A percentile compares a stretch with the other conserved stretches of the same genome.
Evolutionary conservation across 2,888 invertebrate genomes (phyloP).

Genomic region (Drosophila algonquin): DNA sequence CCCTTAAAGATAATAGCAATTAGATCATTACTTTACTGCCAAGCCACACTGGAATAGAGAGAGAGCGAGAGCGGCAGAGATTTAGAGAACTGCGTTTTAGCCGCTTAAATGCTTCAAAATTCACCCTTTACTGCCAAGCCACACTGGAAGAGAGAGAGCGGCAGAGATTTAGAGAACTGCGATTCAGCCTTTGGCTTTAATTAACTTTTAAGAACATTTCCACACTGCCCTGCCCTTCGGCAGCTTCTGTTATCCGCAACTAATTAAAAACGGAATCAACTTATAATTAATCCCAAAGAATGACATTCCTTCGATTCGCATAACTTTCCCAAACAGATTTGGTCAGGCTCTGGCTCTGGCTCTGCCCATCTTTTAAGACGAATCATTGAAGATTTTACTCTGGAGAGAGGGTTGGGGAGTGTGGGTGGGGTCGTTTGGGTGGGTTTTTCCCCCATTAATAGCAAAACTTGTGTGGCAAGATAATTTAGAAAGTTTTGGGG

Average conservation of each 20-base stretch:
- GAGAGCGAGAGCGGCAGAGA: not conserved
- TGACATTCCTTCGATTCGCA: slow-evolving; percentile 19
- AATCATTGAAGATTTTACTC: slow-evolving; percentile 35
- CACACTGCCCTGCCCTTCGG: not conserved
- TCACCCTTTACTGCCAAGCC: not conserved
- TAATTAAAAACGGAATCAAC: not conserved
- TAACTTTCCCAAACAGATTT: slow-evolving; percentile 29
- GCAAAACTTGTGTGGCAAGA: slow-evolving; percentile 44
- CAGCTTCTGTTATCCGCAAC: not conserved
- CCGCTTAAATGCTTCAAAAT: not conserved
- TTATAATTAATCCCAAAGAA: slow-evolving; percentile 19
- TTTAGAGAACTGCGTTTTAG: no score
- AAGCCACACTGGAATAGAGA: not conserved
- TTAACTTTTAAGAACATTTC: not conserved
- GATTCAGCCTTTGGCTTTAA: not conserved
- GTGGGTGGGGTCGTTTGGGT: not conserved
- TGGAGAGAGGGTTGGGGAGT: not conserved
- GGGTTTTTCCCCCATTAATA: slow-evolving; percentile 21
- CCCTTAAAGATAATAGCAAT: not conserved
- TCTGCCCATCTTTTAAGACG: slow-evolving; percentile 15
- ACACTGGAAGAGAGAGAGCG: not conserved
- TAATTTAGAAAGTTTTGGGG: slow-evolving; percentile 57
- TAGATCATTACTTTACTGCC: not conserved
- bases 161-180: not conserved
- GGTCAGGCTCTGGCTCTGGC: slow-evolving; percentile 14